These are phyloP conservation scores for Parambassis ranga DNA, from an alignment of 2,797 vertebrate species.

Conservation along the genomic window DNA sequence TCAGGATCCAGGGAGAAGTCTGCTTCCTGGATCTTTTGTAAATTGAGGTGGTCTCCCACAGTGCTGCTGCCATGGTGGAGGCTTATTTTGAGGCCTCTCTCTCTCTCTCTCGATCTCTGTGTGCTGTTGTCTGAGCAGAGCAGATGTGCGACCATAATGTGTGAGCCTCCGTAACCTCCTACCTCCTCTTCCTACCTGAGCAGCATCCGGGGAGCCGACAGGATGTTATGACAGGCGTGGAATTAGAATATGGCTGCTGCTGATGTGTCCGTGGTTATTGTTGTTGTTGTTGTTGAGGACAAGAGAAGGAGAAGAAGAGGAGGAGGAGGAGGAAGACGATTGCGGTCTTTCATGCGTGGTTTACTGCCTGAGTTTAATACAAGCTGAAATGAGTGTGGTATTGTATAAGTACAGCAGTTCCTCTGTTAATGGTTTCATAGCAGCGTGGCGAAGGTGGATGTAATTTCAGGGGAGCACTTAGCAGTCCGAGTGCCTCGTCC, in stretches of 20 bases:
- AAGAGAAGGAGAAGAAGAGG: background rate
- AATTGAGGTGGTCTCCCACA: background rate
- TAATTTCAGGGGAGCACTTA: constrained; percentile 28
- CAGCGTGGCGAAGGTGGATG: constrained; percentile 17
- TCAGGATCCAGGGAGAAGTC: background rate
- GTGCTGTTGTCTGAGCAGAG: constrained; percentile 7
- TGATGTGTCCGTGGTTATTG: constrained; percentile 12
- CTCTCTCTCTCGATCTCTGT: background rate
- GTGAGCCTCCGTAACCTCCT: constrained; percentile 37
- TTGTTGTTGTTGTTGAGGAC: constrained; percentile 14
- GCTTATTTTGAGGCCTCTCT: constrained; percentile 3
- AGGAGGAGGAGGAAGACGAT: constrained; percentile 22
- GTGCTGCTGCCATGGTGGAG: background rate
- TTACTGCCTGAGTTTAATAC: constrained; percentile 59
- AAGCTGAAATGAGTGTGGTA: constrained; percentile 42
- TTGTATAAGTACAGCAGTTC: constrained; percentile 62
- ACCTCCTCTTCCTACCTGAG: constrained; percentile 39
- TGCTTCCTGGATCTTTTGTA: background rate
- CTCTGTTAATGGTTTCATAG: constrained; percentile 48
- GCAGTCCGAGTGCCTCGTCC: constrained; percentile 13
- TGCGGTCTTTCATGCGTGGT: constrained; percentile 48
- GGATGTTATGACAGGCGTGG: constrained; percentile 48
- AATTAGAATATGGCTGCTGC: constrained; percentile 38
- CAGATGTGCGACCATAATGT: constrained; percentile 56
- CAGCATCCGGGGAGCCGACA: constrained; percentile 28